phyloP scores from a whole-genome alignment of 2,113 vertebrate species.

The Coryphaenoides rupestris region DNA sequence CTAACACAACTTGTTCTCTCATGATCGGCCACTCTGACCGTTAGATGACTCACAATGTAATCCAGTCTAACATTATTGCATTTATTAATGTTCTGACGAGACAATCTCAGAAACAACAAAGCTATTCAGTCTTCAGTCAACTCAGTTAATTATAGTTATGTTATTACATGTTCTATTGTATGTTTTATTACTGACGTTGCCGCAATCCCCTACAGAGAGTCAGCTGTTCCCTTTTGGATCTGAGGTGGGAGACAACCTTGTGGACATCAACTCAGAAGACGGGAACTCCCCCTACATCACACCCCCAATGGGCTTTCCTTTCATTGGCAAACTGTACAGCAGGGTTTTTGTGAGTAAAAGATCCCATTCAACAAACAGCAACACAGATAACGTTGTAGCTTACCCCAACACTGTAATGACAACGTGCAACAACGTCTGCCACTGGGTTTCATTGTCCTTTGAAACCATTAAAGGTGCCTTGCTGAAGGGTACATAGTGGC shows the following conservation, averaged over 20 bases:
- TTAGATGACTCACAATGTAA: not conserved
- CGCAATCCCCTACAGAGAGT: slow-evolving; percentile 57
- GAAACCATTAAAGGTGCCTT: no score
- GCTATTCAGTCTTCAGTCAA: not conserved
- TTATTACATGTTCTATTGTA: not conserved
- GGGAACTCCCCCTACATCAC: slow-evolving; percentile 76
- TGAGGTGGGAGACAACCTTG: slow-evolving; percentile 63
- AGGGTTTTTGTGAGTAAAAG: slow-evolving; percentile 74
- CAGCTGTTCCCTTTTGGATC: slow-evolving; percentile 72
- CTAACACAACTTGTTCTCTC: no score
- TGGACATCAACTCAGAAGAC: slow-evolving; percentile 61
- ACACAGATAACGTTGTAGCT: not conserved
- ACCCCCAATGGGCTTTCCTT: slow-evolving; percentile 68
- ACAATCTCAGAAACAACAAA: no score
- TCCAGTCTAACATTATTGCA: no score
- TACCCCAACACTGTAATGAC: no score
- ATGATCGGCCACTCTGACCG: not conserved
- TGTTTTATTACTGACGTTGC: slow-evolving; percentile 21
- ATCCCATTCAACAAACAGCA: not conserved
- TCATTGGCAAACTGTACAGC: slow-evolving; percentile 68
- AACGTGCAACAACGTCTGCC: no score
- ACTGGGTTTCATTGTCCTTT: no score
- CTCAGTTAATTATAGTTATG: not conserved
- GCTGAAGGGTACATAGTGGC: no score
- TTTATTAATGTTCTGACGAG: no score